Conservation (phyloP, 92 coral and sea anemone species). For the Diadumene lineata region DNA sequence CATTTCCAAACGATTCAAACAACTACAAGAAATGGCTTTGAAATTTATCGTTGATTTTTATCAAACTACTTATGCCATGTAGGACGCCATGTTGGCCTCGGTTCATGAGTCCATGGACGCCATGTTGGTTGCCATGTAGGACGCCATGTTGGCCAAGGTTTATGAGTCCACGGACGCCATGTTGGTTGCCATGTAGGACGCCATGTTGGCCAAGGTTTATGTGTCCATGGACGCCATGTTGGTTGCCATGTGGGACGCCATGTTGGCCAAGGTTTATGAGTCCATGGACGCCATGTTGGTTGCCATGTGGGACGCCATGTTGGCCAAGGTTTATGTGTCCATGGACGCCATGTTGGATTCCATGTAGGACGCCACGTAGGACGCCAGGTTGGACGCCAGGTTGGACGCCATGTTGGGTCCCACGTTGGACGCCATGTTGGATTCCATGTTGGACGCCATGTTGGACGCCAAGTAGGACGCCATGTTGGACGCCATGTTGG, state of each 20-base stretch:
- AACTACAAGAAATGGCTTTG: too few species aligned
- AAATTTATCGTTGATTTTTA: too few species aligned
- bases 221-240: conserved; percentile 17
- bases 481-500: background rate
- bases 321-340: background rate
- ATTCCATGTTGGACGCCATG: background rate
- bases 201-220: conserved; percentile 2
- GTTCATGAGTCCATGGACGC: conserved; percentile 12
- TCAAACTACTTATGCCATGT: too few species aligned
- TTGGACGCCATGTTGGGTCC: background rate
- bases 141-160: background rate
- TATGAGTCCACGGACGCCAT: conserved; percentile 6
- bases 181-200: background rate
- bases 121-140: conserved; percentile 1
- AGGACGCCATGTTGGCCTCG: background rate
- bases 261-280: background rate
- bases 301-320: background rate
- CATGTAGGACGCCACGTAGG: background rate
- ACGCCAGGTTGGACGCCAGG: background rate
- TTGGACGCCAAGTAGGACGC: background rate
- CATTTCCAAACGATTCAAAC: too few species aligned
- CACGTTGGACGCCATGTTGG: background rate
- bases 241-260: background rate
- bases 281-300: conserved; percentile 9
- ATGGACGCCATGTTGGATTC: background rate